Evolutionary conservation across 2,888 invertebrate genomes (phyloP), one percentile per base, ranked within the genome.

Genomic region (Hipparchia semele): DNA sequence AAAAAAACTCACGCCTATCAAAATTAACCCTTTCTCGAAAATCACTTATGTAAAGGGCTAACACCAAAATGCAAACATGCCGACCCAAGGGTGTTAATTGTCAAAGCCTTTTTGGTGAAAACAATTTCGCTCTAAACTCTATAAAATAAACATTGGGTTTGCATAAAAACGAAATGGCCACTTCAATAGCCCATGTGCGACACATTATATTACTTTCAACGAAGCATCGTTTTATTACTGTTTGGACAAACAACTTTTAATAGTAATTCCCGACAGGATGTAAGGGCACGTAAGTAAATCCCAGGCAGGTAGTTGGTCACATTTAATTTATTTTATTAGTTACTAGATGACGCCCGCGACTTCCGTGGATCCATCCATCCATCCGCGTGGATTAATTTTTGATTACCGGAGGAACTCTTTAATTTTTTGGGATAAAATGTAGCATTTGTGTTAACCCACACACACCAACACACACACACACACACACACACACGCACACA

Each of bases 121-220:
- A 69, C 71, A 71, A 33, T 71, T 71, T 61, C 70, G 56, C 67
- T 72, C 51, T 70, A 69, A 73, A 74, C 76, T 79, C 75, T 68
- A 69, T 72, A 76, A 80, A 83, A 79, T 79, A 79, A 79, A 81
- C 78, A 75, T 77, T 78, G 76, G 73, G 75, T 80, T 80, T 77
- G 80, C 82, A 83, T 82, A 82, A 84, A 85, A 86, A 82, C 81
- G 76, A 75, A 85, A 90, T 91, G 89, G 88, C 87, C 89, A 87
- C 87, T 86, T 84, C 87, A 88, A 87, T 87, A 79, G 81, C 77
- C 82, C 81, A 81, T 81, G 69, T 61, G 13, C 53, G 68, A 56
- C 49, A 58, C 58, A 49, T 59, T 68, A 58, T 23, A 68, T 68
- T 68, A 58, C 56, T 58, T 68, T 59, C 23, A 13, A 6, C 9